Base-by-base conservation (phyloP, 2,888 invertebrate genomes). In the Dione vanillae region DNA sequence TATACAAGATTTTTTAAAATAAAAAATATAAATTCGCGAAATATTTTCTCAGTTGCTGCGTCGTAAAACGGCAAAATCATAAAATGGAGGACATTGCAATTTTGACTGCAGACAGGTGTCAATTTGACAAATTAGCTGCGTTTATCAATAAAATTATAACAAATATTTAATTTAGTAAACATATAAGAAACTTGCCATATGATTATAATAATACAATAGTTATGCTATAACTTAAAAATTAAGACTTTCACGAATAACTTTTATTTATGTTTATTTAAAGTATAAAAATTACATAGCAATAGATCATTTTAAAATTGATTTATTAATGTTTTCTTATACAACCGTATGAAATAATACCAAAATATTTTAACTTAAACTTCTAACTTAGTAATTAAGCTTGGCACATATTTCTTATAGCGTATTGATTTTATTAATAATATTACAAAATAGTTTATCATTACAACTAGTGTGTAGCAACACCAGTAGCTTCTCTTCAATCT, bases 401-500 rank as follows among this genome's bases (percentile, higher is more conserved):
- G 11, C 11, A 27, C 12, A 12, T 49, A 27, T 35, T 27, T 3
- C 5, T 0, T 7, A 59, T 61, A 19, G 7, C 49, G 14, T 64
- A 64, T 64, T 64, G 64, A 64, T 64, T 64, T 49, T 35, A 49
- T 49, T 49, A 49, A 20, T 10, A 37, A 51, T n/a, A 52, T 47
- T 20, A 20, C 14, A n/a, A 12, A 35, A 45, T n/a, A 10, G 27
- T n/a, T 51, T 35, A 35, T 3, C 10, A 56, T 10, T 37, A 35
- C 54, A 56, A 56, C n/a, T 56, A 35, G 3, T 35, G 19, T 68
- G 41, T 72, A 71, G 73, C 71, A 75, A 72, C 69, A 73, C 67
- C 49, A 54, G 61, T 70, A 72, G 74, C 76, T 76, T 77, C 71
- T 73, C 70, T 69, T 70, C 71, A 65, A 52, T 62, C 72, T 67